Evolutionary conservation across 2,797 vertebrate species (phyloP).

Genomic region (Nasua narica): DNA sequence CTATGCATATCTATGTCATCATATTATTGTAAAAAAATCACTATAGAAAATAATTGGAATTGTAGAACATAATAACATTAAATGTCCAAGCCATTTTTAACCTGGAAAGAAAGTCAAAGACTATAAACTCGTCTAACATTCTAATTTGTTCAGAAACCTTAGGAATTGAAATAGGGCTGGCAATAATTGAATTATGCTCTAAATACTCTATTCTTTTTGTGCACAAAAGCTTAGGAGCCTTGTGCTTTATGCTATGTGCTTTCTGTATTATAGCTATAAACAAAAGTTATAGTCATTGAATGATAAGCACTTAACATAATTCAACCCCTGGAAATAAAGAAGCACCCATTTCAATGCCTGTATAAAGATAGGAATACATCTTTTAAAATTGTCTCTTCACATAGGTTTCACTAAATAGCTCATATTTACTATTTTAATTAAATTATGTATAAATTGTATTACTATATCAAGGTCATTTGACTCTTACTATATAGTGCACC

Average conservation of each 20-base stretch:
- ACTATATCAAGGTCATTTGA: not conserved
- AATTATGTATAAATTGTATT: not conserved
- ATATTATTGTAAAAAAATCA: not conserved
- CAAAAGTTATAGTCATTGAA: not conserved
- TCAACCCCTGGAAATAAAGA: not conserved
- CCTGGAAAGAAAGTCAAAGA: not conserved
- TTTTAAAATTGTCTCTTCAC: not conserved
- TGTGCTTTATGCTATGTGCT: not conserved
- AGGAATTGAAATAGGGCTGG: constrained; percentile 12
- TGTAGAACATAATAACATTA: not conserved
- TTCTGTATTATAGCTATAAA: not conserved
- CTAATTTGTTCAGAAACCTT: constrained; percentile 18
- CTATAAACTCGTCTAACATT: not conserved
- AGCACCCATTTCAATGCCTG: not conserved
- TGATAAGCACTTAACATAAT: not conserved
- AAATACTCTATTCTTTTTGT: not conserved
- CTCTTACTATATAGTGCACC: constrained; percentile 23
- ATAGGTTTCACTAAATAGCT: not conserved
- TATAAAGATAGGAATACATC: not conserved
- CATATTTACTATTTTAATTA: not conserved
- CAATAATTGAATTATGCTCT: constrained; percentile 6
- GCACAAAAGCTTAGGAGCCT: not conserved
- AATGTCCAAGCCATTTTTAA: not conserved
- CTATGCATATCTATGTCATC: not conserved
- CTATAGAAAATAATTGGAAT: not conserved